A percentile compares a stretch with the other conserved stretches of the same genome.
phyloP scores from a whole-genome alignment of 2,797 vertebrate species.

The Ptychadena robeensis region DNA sequence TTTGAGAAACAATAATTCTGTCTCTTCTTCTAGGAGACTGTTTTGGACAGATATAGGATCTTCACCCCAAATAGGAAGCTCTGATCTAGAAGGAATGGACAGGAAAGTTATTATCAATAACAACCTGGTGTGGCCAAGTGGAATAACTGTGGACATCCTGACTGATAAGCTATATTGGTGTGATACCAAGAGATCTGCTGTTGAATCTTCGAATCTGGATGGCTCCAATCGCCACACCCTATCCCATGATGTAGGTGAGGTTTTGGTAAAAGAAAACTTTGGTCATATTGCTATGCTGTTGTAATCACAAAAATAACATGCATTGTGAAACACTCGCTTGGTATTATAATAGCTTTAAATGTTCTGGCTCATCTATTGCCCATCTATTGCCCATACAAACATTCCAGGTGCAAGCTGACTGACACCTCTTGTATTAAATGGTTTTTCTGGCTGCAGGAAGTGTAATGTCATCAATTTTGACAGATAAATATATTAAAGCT shows the following conservation, averaged over 20 bases:
- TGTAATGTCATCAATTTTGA: too few species aligned
- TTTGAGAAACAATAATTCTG: background rate
- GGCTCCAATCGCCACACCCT: slow-evolving; percentile 84
- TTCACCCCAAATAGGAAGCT: slow-evolving; percentile 81
- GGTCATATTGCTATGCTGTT: background rate
- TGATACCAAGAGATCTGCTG: slow-evolving; percentile 77
- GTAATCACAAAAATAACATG: background rate
- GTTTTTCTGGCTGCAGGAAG: too few species aligned
- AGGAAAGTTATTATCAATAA: slow-evolving; percentile 76
- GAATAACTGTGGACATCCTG: slow-evolving; percentile 85
- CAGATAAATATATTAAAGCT: too few species aligned
- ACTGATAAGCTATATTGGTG: slow-evolving; percentile 89
- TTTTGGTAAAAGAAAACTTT: slow-evolving; percentile 65
- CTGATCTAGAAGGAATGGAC: slow-evolving; percentile 80
- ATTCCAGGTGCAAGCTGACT: too few species aligned
- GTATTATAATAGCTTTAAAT: too few species aligned
- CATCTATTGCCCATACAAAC: too few species aligned
- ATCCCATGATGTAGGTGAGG: slow-evolving; percentile 93
- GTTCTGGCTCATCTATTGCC: too few species aligned
- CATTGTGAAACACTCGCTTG: too few species aligned
- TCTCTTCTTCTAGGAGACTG: slow-evolving; percentile 80
- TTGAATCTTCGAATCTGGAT: slow-evolving; percentile 86
- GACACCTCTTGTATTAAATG: too few species aligned
- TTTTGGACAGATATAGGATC: slow-evolving; percentile 90
- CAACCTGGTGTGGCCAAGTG: slow-evolving; percentile 82